phyloP scores from a whole-genome alignment of 1,140 invertebrate genomes.

The Coptotermes formosanus region DNA sequence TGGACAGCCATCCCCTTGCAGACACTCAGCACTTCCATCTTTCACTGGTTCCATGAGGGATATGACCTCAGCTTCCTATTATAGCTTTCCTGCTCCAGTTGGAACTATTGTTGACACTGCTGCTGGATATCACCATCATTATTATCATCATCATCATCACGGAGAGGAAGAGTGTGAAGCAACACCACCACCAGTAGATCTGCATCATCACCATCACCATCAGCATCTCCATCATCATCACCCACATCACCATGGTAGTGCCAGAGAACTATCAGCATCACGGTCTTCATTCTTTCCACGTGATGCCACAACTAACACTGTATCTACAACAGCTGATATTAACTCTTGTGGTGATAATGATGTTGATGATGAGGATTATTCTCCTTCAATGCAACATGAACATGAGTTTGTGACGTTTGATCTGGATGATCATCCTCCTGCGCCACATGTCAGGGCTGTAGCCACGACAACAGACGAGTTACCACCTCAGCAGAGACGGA shows the following conservation, averaged over 20 bases:
- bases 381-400: slow-evolving; percentile 46
- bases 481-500: slow-evolving; percentile 21
- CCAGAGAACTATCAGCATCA: not conserved
- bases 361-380: slow-evolving; percentile 40
- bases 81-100: slow-evolving; percentile 1
- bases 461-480: not conserved
- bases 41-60: slow-evolving; percentile 7
- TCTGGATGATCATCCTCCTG: slow-evolving; percentile 36
- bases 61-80: slow-evolving; percentile 19
- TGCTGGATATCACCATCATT: slow-evolving; percentile 20
- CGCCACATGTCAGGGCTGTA: not conserved
- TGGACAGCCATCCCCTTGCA: not conserved
- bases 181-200: not conserved
- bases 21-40: not conserved
- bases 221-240: slow-evolving; percentile 6
- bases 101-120: not conserved
- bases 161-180: slow-evolving; percentile 27
- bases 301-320: slow-evolving; percentile 54
- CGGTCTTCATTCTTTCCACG: slow-evolving; percentile 44
- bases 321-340: slow-evolving; percentile 57
- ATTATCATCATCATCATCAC: slow-evolving; percentile 24
- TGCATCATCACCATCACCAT: not conserved
- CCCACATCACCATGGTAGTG: slow-evolving; percentile 10
- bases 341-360: slow-evolving; percentile 40
- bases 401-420: slow-evolving; percentile 50